Percentiles rank a stretch among this genome's conserved stretches.
Conservation (phyloP, 1,140 invertebrate genomes). For the Aphelenchoides besseyi region DNA sequence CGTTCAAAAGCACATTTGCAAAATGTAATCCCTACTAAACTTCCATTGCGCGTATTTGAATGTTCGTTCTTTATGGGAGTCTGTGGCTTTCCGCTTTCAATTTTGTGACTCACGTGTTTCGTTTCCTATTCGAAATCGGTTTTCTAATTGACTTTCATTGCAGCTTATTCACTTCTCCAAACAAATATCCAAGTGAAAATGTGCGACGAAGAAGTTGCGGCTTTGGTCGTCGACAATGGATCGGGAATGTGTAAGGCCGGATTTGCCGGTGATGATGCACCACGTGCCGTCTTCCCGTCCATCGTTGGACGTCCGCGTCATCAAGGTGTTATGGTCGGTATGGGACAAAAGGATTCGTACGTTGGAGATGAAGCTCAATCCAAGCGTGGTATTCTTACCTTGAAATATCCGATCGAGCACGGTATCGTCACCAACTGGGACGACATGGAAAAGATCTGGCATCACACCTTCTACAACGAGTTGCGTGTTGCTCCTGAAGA, state of each 20-base stretch:
- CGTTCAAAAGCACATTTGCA: too few relatives aligned
- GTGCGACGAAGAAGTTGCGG: constrained; percentile 73
- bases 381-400: constrained; percentile 65
- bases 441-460: constrained; percentile 66
- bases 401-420: constrained; percentile 68
- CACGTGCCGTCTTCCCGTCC: constrained; percentile 87
- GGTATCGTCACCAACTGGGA: constrained; percentile 69
- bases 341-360: constrained; percentile 66
- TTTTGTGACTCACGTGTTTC: too few relatives aligned
- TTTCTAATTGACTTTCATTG: too few relatives aligned
- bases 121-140: too few relatives aligned
- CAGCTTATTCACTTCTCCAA: background rate
- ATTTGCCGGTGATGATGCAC: constrained; percentile 90
- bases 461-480: constrained; percentile 69
- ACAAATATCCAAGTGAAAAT: constrained; percentile 24
- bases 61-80: too few relatives aligned
- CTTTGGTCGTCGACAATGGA: constrained; percentile 80
- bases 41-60: too few relatives aligned
- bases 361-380: constrained; percentile 63
- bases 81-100: too few relatives aligned
- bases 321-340: constrained; percentile 64
- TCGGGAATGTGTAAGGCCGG: constrained; percentile 95
- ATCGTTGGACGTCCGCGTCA: constrained; percentile 87
- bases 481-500: constrained; percentile 67
- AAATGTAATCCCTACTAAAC: too few relatives aligned